Conservation (phyloP, 2,113 vertebrate genomes). For the Sylvietta virens region DNA sequence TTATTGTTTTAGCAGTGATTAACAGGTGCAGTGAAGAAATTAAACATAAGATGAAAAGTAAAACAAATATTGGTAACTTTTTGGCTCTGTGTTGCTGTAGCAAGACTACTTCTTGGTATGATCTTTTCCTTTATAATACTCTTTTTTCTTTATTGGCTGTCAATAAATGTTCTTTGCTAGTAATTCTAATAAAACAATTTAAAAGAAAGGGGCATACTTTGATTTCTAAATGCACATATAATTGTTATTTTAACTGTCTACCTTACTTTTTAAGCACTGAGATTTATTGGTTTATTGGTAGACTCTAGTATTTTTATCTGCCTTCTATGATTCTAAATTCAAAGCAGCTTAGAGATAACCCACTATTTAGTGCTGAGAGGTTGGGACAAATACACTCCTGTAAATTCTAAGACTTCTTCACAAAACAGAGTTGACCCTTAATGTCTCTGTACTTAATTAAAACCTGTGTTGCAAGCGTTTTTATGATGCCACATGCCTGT, state of each 20-base stretch:
- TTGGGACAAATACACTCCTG: background rate
- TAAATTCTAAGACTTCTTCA: background rate
- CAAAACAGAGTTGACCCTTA: background rate
- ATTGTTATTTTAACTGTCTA: background rate
- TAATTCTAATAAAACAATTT: background rate
- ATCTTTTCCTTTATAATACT: background rate
- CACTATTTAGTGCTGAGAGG: background rate
- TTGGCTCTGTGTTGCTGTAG: background rate
- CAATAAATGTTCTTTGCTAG: background rate
- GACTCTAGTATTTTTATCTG: background rate
- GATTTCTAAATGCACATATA: background rate
- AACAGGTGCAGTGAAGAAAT: background rate
- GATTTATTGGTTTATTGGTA: background rate
- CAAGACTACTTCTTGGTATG: background rate
- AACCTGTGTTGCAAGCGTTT: background rate
- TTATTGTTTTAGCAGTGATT: background rate
- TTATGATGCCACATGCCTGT: rapidly evolving
- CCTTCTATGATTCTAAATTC: background rate
- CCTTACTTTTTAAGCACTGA: background rate
- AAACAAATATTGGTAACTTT: background rate
- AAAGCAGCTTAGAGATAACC: background rate
- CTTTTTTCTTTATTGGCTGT: background rate
- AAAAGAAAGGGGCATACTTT: background rate
- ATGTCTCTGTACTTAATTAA: background rate
- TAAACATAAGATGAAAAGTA: background rate